These are phyloP conservation scores for Dryomyza anilis DNA, from an alignment of 2,888 invertebrate species.

Conservation along the genomic window DNA sequence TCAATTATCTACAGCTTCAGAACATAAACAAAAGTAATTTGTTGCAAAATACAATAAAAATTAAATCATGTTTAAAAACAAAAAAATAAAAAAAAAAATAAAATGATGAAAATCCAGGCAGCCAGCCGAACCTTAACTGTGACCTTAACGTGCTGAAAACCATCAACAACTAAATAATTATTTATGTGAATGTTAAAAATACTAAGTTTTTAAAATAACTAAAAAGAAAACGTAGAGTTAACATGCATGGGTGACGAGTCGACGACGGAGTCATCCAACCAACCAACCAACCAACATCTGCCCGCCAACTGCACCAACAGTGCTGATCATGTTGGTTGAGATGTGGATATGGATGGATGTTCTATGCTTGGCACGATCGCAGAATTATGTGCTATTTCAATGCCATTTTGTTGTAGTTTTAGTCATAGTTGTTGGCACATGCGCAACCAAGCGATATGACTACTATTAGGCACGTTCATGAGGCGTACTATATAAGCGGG, in stretches of 20 bases:
- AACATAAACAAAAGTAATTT: neutral
- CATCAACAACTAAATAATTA: neutral
- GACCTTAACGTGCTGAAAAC: constrained; percentile 14
- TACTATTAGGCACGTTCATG: neutral
- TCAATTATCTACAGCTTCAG: constrained; percentile 3
- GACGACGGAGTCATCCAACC: too few relatives aligned
- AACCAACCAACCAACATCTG: too few relatives aligned
- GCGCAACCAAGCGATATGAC: neutral
- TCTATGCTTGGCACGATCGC: neutral
- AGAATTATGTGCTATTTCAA: neutral
- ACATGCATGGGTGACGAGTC: neutral
- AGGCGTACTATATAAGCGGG: neutral
- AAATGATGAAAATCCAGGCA: neutral
- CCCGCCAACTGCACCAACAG: too few relatives aligned
- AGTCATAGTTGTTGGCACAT: neutral
- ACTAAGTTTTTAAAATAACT: neutral
- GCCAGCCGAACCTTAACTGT: constrained; percentile 22
- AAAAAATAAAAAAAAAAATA: neutral
- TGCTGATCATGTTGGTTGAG: neutral
- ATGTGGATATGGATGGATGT: neutral
- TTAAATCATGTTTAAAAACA: too few relatives aligned
- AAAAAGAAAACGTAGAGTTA: neutral
- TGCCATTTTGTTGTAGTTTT: constrained; percentile 2
- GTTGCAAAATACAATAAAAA: neutral
- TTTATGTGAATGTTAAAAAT: neutral